Evolutionary conservation across 2,113 vertebrate genomes (phyloP).

Genomic region (Nycticorax nycticorax): DNA sequence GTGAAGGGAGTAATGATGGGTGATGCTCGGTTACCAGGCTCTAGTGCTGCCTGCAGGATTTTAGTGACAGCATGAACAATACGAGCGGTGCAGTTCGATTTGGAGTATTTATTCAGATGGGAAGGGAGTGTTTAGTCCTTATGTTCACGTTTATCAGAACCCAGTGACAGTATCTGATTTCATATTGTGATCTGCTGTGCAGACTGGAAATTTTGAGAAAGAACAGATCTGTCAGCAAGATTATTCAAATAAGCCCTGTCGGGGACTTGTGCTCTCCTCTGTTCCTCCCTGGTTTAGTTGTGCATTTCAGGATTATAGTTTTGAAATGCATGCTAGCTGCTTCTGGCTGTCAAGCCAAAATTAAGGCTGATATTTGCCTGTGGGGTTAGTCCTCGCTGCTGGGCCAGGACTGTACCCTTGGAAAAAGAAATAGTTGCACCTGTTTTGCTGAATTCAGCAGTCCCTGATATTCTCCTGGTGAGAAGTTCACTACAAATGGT

Average conservation of each 20-base stretch:
- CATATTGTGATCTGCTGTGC: not conserved
- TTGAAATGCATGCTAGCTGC: not conserved
- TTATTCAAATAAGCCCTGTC: conserved; percentile 32
- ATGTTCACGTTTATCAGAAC: not conserved
- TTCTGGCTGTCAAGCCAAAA: not conserved
- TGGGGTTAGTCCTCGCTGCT: not conserved
- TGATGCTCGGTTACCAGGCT: not conserved
- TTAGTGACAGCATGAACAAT: conserved; percentile 30
- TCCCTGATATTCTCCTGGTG: not conserved
- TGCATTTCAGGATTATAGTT: not conserved
- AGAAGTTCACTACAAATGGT: not conserved
- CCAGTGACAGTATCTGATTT: conserved; percentile 10
- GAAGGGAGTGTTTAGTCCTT: conserved; percentile 4
- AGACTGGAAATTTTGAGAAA: conserved; percentile 8
- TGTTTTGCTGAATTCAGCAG: not conserved
- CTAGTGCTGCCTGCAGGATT: conserved; percentile 27
- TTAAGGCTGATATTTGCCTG: not conserved
- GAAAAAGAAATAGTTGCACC: not conserved
- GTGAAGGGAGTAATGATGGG: not conserved
- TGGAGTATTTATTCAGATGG: not conserved
- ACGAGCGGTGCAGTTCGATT: not conserved
- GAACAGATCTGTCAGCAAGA: conserved; percentile 48
- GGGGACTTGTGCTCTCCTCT: not conserved
- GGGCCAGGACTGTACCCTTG: not conserved
- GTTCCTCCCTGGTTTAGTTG: not conserved